Evolutionary conservation across 2,113 vertebrate species (phyloP), one percentile per base, ranked within the genome.

Genomic region (Strix uralensis): DNA sequence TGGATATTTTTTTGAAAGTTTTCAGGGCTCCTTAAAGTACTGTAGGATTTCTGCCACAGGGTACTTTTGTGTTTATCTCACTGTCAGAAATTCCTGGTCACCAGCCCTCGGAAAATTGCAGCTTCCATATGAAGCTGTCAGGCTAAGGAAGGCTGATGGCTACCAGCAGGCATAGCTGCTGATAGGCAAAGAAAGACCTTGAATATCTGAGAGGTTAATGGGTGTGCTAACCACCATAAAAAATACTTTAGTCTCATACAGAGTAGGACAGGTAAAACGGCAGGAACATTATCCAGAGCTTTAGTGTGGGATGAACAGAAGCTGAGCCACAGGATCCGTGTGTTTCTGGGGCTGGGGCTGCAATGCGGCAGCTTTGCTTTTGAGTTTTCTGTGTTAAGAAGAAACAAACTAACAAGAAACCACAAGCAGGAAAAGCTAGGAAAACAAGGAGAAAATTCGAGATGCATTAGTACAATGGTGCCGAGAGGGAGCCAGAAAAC

Each of bases 321-420:
- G 46, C 15, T 63, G 67, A 91, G 20, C 36, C 51, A 54, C 21
- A 69, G 46, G 36, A 85, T 79, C 54, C 4, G 0, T 51, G 46
- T 16, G 32, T 90, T 90, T 44, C 63, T 74, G 52, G 34, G 86
- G 27, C 21, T 55, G n/a, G n/a, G 38, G 20, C 59, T 94, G 63
- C 80, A 86, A 16, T 79, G 61, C 0, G 0, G 10, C n/a, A 82
- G 32, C 42, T 79, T 44, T 0, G 0, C 57, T 74, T 83, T 46
- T 27, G 55, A 51, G 18, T 40, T 81, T 65, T 67, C 10, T 36
- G 46, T 73, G 55, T 42, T 3, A 0, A 61, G 44, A 88, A 73
- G 52, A 75, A 77, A 86, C 5, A 75, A 82, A 52, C 16, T 86
- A 82, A 9, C 10, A 73, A 77, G 51, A 86, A 92, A 62, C 2